A percentile compares a stretch with the other conserved stretches of the same genome.
phyloP scores from a whole-genome alignment of 2,113 vertebrate species.

The Siphamia tubifer region DNA sequence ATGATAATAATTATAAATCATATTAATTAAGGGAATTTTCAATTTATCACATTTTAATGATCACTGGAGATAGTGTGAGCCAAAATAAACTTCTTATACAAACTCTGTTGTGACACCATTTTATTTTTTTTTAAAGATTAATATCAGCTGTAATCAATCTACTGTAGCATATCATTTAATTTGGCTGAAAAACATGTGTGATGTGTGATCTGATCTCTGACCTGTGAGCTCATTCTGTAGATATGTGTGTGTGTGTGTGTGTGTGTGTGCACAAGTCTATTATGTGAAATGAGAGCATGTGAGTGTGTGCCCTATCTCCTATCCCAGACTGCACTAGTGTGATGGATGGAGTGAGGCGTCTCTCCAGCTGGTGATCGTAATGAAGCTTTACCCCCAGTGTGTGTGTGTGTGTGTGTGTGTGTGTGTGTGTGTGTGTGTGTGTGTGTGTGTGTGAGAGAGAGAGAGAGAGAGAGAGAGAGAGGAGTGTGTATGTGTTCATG shows the following conservation, averaged over 20 bases:
- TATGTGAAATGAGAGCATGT: background rate
- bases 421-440: conserved; percentile 10
- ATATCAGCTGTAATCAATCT: background rate
- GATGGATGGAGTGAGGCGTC: conserved; percentile 64
- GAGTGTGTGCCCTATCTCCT: conserved; percentile 2
- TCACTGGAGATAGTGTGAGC: background rate
- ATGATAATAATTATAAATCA: too few relatives aligned
- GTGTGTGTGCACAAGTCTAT: background rate
- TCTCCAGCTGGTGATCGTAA: conserved; percentile 67
- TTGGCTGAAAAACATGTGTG: conserved; percentile 18
- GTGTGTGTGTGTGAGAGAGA: conserved; percentile 10
- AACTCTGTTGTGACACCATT: background rate
- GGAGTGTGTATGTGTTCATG: background rate
- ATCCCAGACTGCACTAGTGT: conserved; percentile 37
- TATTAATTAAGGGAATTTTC: too few relatives aligned
- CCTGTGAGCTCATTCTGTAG: conserved; percentile 9
- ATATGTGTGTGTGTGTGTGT: background rate
- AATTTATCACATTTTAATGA: background rate
- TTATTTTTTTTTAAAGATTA: background rate
- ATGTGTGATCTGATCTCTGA: too few relatives aligned
- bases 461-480: too few relatives aligned
- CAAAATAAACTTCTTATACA: background rate
- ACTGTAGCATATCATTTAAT: conserved; percentile 6
- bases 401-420: conserved; percentile 7
- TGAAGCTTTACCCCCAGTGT: conserved; percentile 54